phyloP scores from a whole-genome alignment of 2,797 vertebrate species.

The Xenops minutus region DNA sequence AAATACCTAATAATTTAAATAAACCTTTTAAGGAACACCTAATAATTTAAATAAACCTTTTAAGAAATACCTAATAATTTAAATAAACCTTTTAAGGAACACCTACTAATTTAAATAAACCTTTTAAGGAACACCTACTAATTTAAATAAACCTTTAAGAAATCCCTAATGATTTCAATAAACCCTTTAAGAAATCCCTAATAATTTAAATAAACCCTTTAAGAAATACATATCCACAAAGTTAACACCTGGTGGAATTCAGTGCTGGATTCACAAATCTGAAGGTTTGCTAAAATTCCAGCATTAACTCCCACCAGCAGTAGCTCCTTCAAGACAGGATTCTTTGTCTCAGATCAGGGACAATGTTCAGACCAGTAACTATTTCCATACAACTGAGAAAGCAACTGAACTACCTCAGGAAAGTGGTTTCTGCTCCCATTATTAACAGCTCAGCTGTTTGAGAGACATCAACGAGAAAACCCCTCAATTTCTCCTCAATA shows the following conservation, averaged over 20 bases:
- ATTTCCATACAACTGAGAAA: not conserved
- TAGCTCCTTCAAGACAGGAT: not conserved
- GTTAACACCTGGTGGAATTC: not conserved
- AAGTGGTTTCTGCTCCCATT: not conserved
- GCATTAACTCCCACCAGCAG: accelerated
- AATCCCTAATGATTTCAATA: not conserved
- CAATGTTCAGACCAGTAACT: not conserved
- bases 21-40: not conserved
- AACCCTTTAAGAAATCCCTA: not conserved
- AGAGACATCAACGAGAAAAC: not conserved
- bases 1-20: not conserved
- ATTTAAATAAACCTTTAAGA: not conserved
- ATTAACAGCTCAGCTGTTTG: not conserved
- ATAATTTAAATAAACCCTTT: not conserved
- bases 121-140: not conserved
- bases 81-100: not conserved
- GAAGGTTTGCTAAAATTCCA: not conserved
- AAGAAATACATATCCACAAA: not conserved
- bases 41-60: not conserved
- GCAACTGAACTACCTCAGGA: not conserved
- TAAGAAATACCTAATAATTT: not conserved
- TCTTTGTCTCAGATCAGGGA: not conserved
- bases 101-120: not conserved
- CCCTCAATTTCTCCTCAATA: not conserved
- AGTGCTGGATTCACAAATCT: not conserved